A percentile compares a stretch with the other conserved stretches of the same genome.
These are phyloP conservation scores for Brachionus rotundiformis DNA, from an alignment of 1,140 invertebrate genomes.

Conservation along the genomic window DNA sequence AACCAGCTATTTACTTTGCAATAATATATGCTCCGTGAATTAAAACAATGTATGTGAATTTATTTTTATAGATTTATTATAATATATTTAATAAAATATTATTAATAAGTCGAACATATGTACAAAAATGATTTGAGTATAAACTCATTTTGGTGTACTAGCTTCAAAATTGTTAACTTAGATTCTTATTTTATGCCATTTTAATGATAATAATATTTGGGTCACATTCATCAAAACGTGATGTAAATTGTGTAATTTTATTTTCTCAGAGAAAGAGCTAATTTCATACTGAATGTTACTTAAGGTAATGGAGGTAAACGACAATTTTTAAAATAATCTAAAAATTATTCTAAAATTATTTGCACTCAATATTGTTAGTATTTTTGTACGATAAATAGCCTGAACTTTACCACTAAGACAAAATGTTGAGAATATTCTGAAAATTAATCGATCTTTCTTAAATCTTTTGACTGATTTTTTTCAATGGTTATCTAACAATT, in stretches of 20 bases:
- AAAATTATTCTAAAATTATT: no score
- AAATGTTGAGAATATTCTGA: no score
- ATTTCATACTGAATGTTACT: not conserved
- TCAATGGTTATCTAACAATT: no score
- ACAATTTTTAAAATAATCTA: not conserved
- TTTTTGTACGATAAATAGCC: no score
- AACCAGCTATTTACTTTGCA: not conserved
- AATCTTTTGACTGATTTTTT: no score
- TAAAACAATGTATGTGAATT: not conserved
- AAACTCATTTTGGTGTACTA: not conserved
- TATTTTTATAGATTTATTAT: conserved; percentile 1
- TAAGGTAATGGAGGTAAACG: not conserved
- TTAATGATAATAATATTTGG: not conserved
- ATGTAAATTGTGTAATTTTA: not conserved
- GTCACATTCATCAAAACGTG: conserved; percentile 36
- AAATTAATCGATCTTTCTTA: no score
- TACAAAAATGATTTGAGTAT: not conserved
- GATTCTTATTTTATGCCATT: not conserved
- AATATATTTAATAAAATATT: not conserved
- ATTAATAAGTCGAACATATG: not conserved
- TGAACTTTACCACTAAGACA: no score
- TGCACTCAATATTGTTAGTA: no score
- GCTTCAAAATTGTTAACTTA: conserved; percentile 20
- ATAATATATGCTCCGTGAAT: not conserved
- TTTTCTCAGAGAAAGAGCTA: not conserved